Conservation (phyloP, 2,888 invertebrate genomes). For the Cacoxenus indagator region DNA sequence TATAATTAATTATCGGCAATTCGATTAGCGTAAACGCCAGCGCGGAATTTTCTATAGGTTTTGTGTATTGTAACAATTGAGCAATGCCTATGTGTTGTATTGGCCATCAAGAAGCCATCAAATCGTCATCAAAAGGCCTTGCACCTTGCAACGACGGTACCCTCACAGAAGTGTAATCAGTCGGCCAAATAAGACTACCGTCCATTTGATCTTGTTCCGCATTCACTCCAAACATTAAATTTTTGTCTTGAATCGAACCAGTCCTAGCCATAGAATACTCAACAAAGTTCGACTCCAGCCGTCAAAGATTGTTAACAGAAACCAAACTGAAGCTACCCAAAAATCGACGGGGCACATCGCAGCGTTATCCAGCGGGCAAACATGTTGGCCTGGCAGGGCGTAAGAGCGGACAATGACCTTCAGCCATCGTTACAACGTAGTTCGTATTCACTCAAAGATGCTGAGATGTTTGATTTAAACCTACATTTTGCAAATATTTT, state of each 20-base stretch:
- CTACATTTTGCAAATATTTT: slow-evolving; percentile 6
- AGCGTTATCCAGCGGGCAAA: background rate
- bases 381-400: slow-evolving; percentile 3
- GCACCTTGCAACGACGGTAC: slow-evolving; percentile 7
- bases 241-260: slow-evolving; percentile 37
- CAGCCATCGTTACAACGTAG: background rate
- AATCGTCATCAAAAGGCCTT: background rate
- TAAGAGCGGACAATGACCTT: background rate
- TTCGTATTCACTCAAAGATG: too few species aligned
- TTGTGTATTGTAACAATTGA: background rate
- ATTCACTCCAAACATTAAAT: background rate
- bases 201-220: background rate
- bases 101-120: too few species aligned
- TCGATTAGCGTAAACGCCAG: slow-evolving; percentile 52
- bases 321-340: slow-evolving; percentile 12
- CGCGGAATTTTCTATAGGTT: slow-evolving; percentile 44
- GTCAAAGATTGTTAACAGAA: too few species aligned
- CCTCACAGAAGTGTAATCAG: background rate
- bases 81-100: too few species aligned
- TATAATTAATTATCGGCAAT: slow-evolving; percentile 51
- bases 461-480: background rate
- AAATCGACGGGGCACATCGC: background rate
- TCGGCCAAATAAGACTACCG: background rate
- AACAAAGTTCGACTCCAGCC: background rate
- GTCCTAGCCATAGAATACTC: background rate